Conservation (phyloP, 1,140 invertebrate species). For the Uloborus diversus region DNA sequence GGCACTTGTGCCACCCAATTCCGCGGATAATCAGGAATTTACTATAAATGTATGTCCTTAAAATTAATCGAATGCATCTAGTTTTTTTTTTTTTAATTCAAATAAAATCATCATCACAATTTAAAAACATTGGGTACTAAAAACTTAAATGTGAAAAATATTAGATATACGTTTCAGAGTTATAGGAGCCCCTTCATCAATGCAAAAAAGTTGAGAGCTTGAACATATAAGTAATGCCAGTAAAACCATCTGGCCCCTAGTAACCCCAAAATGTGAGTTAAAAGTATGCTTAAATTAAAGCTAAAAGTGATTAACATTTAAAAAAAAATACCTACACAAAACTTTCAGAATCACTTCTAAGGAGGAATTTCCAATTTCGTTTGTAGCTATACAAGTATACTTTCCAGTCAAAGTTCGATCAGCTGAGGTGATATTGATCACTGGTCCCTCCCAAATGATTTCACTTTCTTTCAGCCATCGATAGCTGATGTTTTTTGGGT, state of each 20-base stretch:
- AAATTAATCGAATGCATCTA: too few relatives aligned
- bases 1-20: too few relatives aligned
- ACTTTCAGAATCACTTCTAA: constrained; percentile 52
- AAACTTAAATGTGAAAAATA: neutral
- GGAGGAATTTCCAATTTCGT: constrained; percentile 44
- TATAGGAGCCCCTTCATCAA: neutral
- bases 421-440: constrained; percentile 41
- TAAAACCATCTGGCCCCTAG: too few relatives aligned
- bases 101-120: neutral
- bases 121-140: neutral
- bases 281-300: too few relatives aligned
- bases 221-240: too few relatives aligned
- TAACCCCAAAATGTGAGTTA: too few relatives aligned
- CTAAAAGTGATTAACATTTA: too few relatives aligned
- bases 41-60: too few relatives aligned
- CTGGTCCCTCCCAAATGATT: constrained; percentile 22
- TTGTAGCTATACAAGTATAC: constrained; percentile 54
- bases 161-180: neutral
- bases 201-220: neutral
- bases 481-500: constrained; percentile 82
- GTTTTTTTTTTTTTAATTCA: too few relatives aligned
- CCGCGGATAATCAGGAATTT: too few relatives aligned
- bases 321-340: constrained; percentile 32
- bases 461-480: constrained; percentile 74
- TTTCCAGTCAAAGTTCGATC: constrained; percentile 43